Percentiles rank a stretch among this genome's conserved stretches.
phyloP scores from a whole-genome alignment of 2,888 invertebrate genomes.

The Agrotis ipsilon region DNA sequence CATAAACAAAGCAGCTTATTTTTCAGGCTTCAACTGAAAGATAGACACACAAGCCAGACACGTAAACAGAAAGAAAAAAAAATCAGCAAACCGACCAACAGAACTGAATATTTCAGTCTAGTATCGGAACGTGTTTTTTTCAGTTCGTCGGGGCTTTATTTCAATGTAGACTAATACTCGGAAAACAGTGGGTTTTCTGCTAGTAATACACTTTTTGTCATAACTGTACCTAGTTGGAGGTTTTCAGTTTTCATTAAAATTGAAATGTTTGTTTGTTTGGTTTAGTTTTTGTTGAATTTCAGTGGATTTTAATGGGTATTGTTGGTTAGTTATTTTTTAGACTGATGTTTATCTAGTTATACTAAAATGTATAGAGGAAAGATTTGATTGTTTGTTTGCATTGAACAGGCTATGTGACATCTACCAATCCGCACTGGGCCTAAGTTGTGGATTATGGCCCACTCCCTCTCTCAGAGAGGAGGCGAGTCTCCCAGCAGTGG shows the following conservation, averaged over 20 bases:
- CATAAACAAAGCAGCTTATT: slow-evolving; percentile 12
- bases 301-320: background rate
- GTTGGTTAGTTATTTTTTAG: background rate
- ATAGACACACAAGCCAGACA: slow-evolving; percentile 35
- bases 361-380: too few species aligned
- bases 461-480: too few species aligned
- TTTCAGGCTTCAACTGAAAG: slow-evolving; percentile 25
- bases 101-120: slow-evolving; percentile 58
- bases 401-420: too few species aligned
- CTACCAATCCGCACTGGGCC: too few species aligned
- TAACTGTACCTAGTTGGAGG: slow-evolving; percentile 28
- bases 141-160: slow-evolving; percentile 64
- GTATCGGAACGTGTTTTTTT: slow-evolving; percentile 67
- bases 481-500: too few species aligned
- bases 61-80: slow-evolving; percentile 29
- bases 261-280: slow-evolving; percentile 13
- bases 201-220: slow-evolving; percentile 52
- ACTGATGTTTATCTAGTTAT: too few species aligned
- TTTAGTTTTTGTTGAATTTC: background rate
- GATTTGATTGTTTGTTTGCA: too few species aligned
- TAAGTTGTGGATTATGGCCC: too few species aligned
- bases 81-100: slow-evolving; percentile 22
- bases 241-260: slow-evolving; percentile 59
- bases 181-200: slow-evolving; percentile 48
- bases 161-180: slow-evolving; percentile 63